Percentiles rank a stretch among this genome's conserved stretches.
These are phyloP conservation scores for Drosophila austrosaltans DNA, from an alignment of 2,888 invertebrate species.

Conservation along the genomic window DNA sequence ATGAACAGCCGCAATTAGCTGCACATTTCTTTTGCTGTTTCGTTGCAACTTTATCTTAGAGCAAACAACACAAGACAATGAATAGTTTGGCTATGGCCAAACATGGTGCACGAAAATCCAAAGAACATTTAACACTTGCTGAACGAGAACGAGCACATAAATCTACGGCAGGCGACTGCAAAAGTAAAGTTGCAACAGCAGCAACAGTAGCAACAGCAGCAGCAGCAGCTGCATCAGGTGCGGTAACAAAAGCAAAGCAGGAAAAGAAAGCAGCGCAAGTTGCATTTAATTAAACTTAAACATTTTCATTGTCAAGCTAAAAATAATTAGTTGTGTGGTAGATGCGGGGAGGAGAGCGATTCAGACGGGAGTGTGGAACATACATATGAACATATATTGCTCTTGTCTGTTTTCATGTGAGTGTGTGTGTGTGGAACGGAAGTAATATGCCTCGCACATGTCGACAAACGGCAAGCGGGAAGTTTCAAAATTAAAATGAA, in stretches of 20 bases:
- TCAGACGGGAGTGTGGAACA: conserved; percentile 57
- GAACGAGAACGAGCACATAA: conserved; percentile 71
- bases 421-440: conserved; percentile 59
- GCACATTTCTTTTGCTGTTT: conserved; percentile 39
- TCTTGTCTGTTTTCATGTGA: background rate
- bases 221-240: conserved; percentile 69
- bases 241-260: conserved; percentile 27
- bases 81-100: conserved; percentile 20
- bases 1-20: conserved; percentile 67
- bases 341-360: conserved; percentile 37
- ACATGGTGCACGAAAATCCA: conserved; percentile 54
- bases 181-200: conserved; percentile 48
- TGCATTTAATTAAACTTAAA: conserved; percentile 81
- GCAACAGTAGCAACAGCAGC: conserved; percentile 64
- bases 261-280: conserved; percentile 66
- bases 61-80: conserved; percentile 49
- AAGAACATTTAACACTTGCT: conserved; percentile 74
- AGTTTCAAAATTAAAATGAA: conserved; percentile 79
- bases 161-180: conserved; percentile 46
- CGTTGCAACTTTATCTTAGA: conserved; percentile 55
- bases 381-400: conserved; percentile 47
- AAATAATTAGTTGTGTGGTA: conserved; percentile 79
- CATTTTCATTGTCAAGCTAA: conserved; percentile 80
- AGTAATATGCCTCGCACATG: conserved; percentile 62
- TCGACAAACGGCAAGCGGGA: conserved; percentile 59